Evolutionary conservation across 1,140 invertebrate genomes (phyloP).

Genomic region (Orchestia grillus): DNA sequence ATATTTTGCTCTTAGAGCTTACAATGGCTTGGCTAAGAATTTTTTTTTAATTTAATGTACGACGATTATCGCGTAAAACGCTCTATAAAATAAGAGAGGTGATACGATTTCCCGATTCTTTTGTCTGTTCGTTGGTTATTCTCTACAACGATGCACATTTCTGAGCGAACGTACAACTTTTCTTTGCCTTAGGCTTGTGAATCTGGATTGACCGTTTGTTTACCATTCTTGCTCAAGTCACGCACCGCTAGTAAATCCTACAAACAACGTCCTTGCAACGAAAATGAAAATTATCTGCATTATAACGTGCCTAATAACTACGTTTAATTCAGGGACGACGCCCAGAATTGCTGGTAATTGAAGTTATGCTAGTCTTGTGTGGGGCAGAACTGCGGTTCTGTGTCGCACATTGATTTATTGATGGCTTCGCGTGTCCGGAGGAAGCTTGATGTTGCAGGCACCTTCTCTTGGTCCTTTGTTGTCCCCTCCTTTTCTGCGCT

Average conservation of each 20-base stretch:
- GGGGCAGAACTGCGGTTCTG: neutral
- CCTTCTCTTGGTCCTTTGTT: neutral
- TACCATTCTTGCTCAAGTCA: neutral
- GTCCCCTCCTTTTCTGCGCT: neutral
- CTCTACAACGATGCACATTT: neutral
- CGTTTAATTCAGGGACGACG: neutral
- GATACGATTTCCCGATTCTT: neutral
- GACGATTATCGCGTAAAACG: neutral
- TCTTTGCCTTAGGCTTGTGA: neutral
- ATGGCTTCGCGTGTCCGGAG: constrained; percentile 1
- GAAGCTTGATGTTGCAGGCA: constrained; percentile 3
- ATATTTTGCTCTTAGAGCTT: neutral
- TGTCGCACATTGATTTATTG: constrained; percentile 30
- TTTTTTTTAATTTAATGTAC: neutral
- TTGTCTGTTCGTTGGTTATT: neutral
- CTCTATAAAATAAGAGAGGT: neutral
- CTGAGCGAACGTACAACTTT: neutral
- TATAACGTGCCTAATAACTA: neutral
- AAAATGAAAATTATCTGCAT: neutral
- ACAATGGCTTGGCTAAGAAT: neutral
- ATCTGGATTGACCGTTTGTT: neutral
- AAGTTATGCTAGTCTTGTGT: neutral
- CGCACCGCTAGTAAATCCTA: too few relatives aligned
- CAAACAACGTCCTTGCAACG: neutral
- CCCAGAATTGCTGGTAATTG: neutral